These are phyloP conservation scores for Limnothrissa miodon DNA, from an alignment of 2,113 vertebrate species.

Conservation along the genomic window DNA sequence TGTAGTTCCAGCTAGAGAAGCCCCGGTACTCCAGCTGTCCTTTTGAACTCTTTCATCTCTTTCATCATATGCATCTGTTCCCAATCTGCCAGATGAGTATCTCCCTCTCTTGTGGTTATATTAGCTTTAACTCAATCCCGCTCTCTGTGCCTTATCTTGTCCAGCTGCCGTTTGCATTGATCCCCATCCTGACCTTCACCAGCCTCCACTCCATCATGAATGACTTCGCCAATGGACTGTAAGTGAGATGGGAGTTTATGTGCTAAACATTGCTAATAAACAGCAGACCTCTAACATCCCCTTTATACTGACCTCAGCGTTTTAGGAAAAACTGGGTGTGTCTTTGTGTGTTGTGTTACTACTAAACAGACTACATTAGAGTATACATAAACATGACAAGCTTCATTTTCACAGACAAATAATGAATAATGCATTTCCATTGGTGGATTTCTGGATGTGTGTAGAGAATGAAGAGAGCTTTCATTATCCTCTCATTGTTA, in stretches of 20 bases:
- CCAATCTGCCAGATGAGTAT: neutral
- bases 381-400: no score
- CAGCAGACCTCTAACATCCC: neutral
- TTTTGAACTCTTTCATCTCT: neutral
- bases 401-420: no score
- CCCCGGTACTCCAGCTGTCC: neutral
- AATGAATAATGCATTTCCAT: no score
- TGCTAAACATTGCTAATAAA: neutral
- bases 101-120: neutral
- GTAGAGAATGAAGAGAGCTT: neutral
- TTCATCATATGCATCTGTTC: neutral
- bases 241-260: conserved; percentile 62
- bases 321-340: no score
- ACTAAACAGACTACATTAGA: no score
- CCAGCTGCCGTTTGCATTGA: conserved; percentile 94
- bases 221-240: conserved; percentile 91
- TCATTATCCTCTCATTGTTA: neutral
- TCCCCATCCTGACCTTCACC: conserved; percentile 93
- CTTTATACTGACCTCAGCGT: no score
- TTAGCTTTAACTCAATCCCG: neutral
- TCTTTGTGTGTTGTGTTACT: no score
- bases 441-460: neutral
- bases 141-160: neutral
- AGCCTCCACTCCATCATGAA: conserved; percentile 87
- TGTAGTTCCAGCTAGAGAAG: neutral